These are phyloP conservation scores for Lasius platythorax DNA, from an alignment of 2,888 invertebrate genomes.

Conservation along the genomic window DNA sequence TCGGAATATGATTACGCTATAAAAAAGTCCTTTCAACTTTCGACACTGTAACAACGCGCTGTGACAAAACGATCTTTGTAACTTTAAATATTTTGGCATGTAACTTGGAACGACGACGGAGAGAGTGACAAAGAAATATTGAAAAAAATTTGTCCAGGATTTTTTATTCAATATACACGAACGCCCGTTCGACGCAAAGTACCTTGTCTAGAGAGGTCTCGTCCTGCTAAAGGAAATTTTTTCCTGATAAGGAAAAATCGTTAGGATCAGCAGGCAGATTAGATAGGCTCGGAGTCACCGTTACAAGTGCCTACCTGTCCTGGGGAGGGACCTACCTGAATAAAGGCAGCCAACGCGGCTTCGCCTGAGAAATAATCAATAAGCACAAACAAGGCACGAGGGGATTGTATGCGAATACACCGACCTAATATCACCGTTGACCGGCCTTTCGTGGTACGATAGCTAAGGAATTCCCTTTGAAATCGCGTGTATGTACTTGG, in stretches of 20 bases:
- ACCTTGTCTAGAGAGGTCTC: background rate
- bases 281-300: constrained; percentile 3
- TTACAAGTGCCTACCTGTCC: constrained; percentile 43
- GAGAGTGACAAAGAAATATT: background rate
- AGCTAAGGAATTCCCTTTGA: constrained; percentile 4
- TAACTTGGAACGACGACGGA: background rate
- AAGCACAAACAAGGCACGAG: constrained; percentile 51
- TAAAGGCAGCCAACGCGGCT: constrained; percentile 48
- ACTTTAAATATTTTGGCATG: background rate
- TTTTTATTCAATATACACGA: background rate
- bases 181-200: background rate
- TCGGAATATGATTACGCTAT: background rate
- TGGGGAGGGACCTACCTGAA: constrained; percentile 16
- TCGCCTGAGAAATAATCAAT: constrained; percentile 67
- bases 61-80: background rate
- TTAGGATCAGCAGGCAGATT: constrained; percentile 29
- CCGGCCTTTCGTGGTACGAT: background rate
- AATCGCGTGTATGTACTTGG: background rate
- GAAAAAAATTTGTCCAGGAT: background rate
- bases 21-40: background rate
- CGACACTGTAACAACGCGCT: background rate
- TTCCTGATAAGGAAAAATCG: constrained; percentile 41
- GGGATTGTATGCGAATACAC: constrained; percentile 5
- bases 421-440: constrained; percentile 32
- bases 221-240: background rate